Evolutionary conservation across 1,140 invertebrate species (phyloP).

Genomic region (Achatina immaculata): DNA sequence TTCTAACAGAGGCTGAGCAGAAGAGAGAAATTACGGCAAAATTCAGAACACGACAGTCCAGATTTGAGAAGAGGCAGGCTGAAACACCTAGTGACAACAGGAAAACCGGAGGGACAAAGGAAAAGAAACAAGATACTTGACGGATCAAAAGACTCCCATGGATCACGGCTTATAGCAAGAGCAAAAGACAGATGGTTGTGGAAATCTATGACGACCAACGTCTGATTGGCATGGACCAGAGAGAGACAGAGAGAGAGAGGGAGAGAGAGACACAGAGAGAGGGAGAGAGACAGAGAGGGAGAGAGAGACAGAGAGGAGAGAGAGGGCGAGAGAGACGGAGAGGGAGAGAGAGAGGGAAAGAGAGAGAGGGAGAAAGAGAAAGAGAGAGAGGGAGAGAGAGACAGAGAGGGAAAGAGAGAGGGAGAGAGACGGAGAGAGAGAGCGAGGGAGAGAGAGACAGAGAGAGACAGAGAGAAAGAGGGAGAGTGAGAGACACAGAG

Average conservation of each 20-base stretch:
- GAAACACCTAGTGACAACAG: too few relatives aligned
- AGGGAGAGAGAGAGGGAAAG: conserved; percentile 14
- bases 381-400: conserved; percentile 1
- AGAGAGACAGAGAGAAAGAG: background rate
- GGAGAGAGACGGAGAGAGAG: background rate
- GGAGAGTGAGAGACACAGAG: background rate
- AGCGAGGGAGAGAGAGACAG: background rate
- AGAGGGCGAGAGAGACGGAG: background rate
- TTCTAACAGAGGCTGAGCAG: too few relatives aligned
- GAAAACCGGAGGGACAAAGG: too few relatives aligned
- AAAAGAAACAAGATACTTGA: too few relatives aligned
- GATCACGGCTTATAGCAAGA: too few relatives aligned
- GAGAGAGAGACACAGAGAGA: conserved; percentile 12
- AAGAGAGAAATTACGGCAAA: too few relatives aligned
- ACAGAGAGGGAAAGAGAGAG: background rate
- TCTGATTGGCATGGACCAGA: too few relatives aligned
- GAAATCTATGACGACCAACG: too few relatives aligned
- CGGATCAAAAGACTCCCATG: too few relatives aligned
- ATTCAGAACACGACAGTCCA: too few relatives aligned
- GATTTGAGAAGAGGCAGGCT: too few relatives aligned
- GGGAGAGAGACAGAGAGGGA: conserved; percentile 7
- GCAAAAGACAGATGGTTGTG: too few relatives aligned
- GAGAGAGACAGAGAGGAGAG: background rate
- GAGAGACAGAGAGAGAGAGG: conserved; percentile 2
- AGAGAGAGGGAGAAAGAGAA: conserved; percentile 16